These are phyloP conservation scores for Bactericera cockerelli DNA, from an alignment of 1,140 invertebrate species.

Conservation along the genomic window DNA sequence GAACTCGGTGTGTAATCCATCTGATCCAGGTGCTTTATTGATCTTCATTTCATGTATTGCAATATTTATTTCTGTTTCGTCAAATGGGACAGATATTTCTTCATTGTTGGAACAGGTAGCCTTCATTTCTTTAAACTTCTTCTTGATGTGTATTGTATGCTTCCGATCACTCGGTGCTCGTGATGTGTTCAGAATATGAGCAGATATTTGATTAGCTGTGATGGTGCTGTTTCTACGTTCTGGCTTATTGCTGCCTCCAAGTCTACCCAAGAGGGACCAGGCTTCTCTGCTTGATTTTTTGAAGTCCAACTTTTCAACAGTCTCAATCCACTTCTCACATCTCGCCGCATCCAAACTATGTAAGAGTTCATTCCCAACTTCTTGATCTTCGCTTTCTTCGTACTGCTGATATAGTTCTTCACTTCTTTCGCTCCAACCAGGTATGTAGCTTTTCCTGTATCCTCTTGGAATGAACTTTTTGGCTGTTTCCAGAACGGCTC, in stretches of 20 bases:
- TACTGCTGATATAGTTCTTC: slow-evolving; percentile 10
- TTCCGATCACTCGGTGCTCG: not conserved
- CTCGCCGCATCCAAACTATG: slow-evolving; percentile 9
- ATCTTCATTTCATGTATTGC: slow-evolving; percentile 10
- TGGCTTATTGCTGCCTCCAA: not conserved
- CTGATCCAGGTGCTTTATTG: slow-evolving; percentile 11
- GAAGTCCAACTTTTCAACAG: slow-evolving; percentile 14
- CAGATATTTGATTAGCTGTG: slow-evolving; percentile 7
- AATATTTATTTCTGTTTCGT: not conserved
- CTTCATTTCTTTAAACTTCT: slow-evolving; percentile 7
- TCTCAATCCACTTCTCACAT: slow-evolving; percentile 11
- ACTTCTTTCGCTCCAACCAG: slow-evolving; percentile 13
- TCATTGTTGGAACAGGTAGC: not conserved
- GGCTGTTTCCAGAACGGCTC: slow-evolving; percentile 10
- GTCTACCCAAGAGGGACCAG: slow-evolving; percentile 11
- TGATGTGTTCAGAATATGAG: slow-evolving; percentile 9
- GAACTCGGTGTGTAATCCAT: not conserved
- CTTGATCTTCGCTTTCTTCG: slow-evolving; percentile 4
- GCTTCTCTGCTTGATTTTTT: slow-evolving; percentile 14
- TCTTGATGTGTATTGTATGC: slow-evolving; percentile 7
- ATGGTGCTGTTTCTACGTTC: not conserved
- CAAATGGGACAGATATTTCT: slow-evolving; percentile 5
- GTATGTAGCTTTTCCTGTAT: slow-evolving; percentile 15
- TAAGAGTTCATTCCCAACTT: slow-evolving; percentile 11
- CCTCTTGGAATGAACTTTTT: slow-evolving; percentile 17